Conservation (phyloP, 2,888 invertebrate species). For the Napeogenes sylphis region DNA sequence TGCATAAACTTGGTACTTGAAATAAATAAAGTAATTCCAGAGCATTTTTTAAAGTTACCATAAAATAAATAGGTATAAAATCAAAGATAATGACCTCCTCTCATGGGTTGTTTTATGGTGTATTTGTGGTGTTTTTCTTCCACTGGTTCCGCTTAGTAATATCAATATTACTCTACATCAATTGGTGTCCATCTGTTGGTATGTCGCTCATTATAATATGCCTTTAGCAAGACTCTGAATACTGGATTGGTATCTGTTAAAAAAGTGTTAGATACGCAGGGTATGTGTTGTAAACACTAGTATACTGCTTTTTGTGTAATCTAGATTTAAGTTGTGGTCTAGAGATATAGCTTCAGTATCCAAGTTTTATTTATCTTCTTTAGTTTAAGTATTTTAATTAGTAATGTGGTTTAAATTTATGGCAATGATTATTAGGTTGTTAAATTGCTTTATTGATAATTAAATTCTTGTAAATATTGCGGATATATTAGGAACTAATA, state of each 20-base stretch:
- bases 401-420: too few relatives aligned
- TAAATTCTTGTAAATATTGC: too few relatives aligned
- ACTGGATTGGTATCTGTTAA: neutral
- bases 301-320: neutral
- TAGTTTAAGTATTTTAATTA: too few relatives aligned
- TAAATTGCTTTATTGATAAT: too few relatives aligned
- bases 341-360: neutral
- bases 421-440: too few relatives aligned
- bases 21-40: neutral
- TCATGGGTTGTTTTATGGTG: slow-evolving; percentile 15
- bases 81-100: slow-evolving; percentile 20
- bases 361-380: too few relatives aligned
- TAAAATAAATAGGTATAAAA: slow-evolving; percentile 25
- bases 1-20: too few relatives aligned
- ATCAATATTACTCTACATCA: neutral
- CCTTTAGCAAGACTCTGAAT: neutral
- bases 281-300: neutral
- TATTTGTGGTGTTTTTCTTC: slow-evolving; percentile 10
- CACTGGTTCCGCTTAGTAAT: slow-evolving; percentile 2
- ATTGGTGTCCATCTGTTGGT: neutral
- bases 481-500: too few relatives aligned
- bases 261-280: neutral
- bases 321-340: neutral
- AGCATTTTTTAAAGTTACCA: slow-evolving; percentile 11
- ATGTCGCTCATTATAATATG: slow-evolving; percentile 1